A percentile compares a stretch with the other conserved stretches of the same genome.
Evolutionary conservation across 2,113 vertebrate genomes (phyloP).

Genomic region (Gnathonemus longibarbis): DNA sequence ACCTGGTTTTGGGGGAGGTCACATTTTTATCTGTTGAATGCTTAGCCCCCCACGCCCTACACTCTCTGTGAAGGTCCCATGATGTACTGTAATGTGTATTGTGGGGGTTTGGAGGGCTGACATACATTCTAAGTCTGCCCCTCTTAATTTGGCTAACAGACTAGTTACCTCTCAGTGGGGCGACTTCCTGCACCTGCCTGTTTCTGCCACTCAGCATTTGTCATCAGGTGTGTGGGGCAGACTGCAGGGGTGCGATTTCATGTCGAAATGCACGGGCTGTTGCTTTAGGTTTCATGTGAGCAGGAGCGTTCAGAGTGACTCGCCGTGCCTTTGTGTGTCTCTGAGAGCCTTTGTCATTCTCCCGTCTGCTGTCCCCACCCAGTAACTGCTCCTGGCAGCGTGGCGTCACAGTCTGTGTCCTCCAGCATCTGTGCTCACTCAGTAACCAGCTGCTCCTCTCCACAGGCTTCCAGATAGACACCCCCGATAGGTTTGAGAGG

Average conservation of each 20-base stretch:
- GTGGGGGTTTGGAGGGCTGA: background rate
- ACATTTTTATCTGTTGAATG: background rate
- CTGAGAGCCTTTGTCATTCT: background rate
- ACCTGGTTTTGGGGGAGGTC: background rate
- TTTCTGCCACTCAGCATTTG: background rate
- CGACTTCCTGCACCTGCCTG: background rate
- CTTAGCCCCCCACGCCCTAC: background rate
- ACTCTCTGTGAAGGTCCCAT: background rate
- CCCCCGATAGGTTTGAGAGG: slow-evolving; percentile 87
- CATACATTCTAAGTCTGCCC: background rate
- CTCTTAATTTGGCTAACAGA: background rate
- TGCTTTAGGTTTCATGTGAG: background rate
- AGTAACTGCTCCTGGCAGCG: slow-evolving; percentile 54
- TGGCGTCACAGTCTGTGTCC: slow-evolving; percentile 36
- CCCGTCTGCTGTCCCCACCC: slow-evolving; percentile 21
- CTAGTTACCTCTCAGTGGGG: background rate
- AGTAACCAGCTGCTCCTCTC: slow-evolving; percentile 92
- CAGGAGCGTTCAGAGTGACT: background rate
- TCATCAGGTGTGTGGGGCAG: background rate
- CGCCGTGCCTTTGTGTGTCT: background rate
- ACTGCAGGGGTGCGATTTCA: background rate
- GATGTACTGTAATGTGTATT: background rate
- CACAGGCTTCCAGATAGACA: slow-evolving; percentile 98
- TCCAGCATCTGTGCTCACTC: slow-evolving; percentile 82
- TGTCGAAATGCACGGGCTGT: background rate